Evolutionary conservation across 2,113 vertebrate species (phyloP).

Genomic region (Dolichotis patagonum): DNA sequence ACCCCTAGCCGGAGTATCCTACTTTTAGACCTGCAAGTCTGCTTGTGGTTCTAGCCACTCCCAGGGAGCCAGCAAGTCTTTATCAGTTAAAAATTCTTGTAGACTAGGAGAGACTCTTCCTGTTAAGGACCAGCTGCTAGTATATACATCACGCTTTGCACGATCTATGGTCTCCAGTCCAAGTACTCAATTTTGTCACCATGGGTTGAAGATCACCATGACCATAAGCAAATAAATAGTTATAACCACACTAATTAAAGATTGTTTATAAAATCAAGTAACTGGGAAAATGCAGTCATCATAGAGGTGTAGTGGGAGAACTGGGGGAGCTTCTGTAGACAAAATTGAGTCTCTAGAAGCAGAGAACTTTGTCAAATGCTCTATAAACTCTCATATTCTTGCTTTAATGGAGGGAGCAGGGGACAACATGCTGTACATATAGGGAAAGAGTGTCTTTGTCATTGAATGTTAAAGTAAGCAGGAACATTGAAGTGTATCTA

Average conservation of each 20-base stretch:
- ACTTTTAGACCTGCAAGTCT: not conserved
- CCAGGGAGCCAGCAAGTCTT: not conserved
- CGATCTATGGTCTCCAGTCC: accelerated
- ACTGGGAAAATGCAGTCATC: not conserved
- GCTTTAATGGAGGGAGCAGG: not conserved
- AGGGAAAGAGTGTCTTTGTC: not conserved
- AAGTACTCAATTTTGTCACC: accelerated
- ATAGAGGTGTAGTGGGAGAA: not conserved
- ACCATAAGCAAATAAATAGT: not conserved
- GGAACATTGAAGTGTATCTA: not conserved
- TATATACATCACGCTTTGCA: not conserved
- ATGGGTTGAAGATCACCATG: not conserved
- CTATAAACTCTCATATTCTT: not conserved
- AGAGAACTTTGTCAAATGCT: not conserved
- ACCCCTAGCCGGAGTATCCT: no score
- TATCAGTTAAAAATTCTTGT: not conserved
- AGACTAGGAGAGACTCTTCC: not conserved
- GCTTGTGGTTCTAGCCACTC: not conserved
- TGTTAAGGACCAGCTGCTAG: not conserved
- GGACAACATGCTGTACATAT: not conserved
- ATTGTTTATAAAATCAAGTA: not conserved
- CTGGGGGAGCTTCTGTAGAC: not conserved
- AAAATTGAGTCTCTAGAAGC: not conserved
- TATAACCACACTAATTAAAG: not conserved
- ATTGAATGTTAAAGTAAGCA: not conserved